Percentiles rank a stretch among this genome's conserved stretches.
Evolutionary conservation across 2,113 vertebrate species (phyloP).

Genomic region (Oriolus oriolus): DNA sequence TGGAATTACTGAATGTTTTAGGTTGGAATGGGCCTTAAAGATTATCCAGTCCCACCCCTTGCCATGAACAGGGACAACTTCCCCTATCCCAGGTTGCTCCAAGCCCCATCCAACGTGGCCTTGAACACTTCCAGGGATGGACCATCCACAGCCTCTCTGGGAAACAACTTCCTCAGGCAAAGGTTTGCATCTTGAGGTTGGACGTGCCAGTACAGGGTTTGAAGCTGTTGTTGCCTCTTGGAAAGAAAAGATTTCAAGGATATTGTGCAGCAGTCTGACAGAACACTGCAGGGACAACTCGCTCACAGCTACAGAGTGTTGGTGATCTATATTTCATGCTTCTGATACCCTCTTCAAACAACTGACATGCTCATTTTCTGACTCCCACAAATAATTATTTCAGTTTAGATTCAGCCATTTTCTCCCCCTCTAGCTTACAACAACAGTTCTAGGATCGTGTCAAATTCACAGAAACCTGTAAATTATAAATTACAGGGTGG

Average conservation of each 20-base stretch:
- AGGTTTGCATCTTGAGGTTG: neutral
- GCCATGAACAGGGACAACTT: neutral
- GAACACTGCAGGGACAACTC: neutral
- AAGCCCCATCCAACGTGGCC: neutral
- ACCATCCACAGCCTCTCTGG: neutral
- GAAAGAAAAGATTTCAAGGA: neutral
- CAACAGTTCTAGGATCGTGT: neutral
- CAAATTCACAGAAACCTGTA: neutral
- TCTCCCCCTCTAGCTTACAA: neutral
- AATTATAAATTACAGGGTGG: slow-evolving; percentile 7
- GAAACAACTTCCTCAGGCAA: neutral
- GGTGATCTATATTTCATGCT: slow-evolving; percentile 1
- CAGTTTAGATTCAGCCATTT: neutral
- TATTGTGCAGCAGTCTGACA: neutral
- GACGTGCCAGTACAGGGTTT: neutral
- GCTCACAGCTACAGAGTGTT: neutral
- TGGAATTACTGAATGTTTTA: neutral
- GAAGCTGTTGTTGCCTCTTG: neutral
- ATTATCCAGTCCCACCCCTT: neutral
- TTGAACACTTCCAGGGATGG: neutral
- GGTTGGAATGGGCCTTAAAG: neutral
- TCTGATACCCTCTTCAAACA: neutral
- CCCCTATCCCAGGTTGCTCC: neutral
- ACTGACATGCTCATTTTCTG: neutral
- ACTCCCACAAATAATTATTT: neutral